phyloP scores from a whole-genome alignment of 2,888 invertebrate genomes.

The Dorcus parallelipipedus region DNA sequence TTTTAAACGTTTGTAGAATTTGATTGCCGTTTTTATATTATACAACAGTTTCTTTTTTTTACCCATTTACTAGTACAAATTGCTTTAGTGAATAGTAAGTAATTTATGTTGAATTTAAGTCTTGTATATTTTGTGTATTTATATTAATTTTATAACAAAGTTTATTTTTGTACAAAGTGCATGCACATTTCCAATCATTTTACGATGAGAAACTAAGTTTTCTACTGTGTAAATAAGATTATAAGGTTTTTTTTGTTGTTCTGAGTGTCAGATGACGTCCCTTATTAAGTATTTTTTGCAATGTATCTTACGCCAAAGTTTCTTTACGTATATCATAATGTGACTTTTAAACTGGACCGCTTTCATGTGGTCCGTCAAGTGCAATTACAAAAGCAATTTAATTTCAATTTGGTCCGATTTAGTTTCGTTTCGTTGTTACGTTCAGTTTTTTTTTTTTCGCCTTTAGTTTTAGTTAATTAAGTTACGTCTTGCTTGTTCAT shows the following conservation, averaged over 20 bases:
- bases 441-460: background rate
- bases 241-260: constrained; percentile 4
- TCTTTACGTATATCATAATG: constrained; percentile 7
- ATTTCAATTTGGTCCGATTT: background rate
- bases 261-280: background rate
- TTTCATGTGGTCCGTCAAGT: constrained; percentile 15
- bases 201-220: constrained; percentile 4
- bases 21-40: background rate
- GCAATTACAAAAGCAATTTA: constrained; percentile 19
- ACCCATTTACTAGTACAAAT: constrained; percentile 24
- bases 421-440: background rate
- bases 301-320: constrained; percentile 20
- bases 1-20: constrained; percentile 19
- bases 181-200: constrained; percentile 5
- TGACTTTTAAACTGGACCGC: constrained; percentile 14
- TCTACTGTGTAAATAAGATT: constrained; percentile 1
- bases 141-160: constrained; percentile 17
- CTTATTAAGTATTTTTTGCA: constrained; percentile 6
- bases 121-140: constrained; percentile 19
- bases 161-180: constrained; percentile 20
- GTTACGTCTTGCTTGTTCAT: background rate
- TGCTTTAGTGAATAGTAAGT: background rate
- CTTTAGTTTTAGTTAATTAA: background rate
- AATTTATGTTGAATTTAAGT: constrained; percentile 1
- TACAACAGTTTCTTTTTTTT: background rate